A percentile compares a stretch with the other conserved stretches of the same genome.
Evolutionary conservation across 30 jellyfish, hydroid and myxozoan genomes (phyloP).

Genomic region (Hydractinia symbiolongicarpus): DNA sequence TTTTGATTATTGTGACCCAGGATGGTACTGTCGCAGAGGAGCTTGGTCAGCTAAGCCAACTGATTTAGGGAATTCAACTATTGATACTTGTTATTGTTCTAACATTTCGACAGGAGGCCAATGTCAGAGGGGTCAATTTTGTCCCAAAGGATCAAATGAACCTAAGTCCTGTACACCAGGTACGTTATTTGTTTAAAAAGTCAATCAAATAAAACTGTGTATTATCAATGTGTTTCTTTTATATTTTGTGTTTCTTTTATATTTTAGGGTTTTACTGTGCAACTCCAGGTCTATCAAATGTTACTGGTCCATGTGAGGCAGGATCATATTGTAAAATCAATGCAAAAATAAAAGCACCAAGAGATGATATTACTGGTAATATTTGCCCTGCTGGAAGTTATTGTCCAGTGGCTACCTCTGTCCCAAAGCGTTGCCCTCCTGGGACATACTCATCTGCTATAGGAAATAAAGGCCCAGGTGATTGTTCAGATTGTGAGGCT

Average conservation of each 20-base stretch:
- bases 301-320: constrained; percentile 76
- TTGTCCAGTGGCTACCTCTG: constrained; percentile 61
- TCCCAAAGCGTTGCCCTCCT: constrained; percentile 80
- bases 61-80: constrained; percentile 55
- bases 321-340: constrained; percentile 70
- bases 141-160: constrained; percentile 68
- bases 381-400: constrained; percentile 81
- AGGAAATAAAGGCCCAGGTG: constrained; percentile 56
- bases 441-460: constrained; percentile 72
- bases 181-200: constrained; percentile 1
- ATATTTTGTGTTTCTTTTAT: background rate
- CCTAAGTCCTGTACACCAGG: constrained; percentile 83
- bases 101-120: constrained; percentile 86
- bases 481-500: constrained; percentile 68
- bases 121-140: constrained; percentile 72
- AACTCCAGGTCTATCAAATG: constrained; percentile 50
- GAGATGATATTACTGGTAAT: constrained; percentile 79
- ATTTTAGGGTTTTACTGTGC: constrained; percentile 67
- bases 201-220: background rate
- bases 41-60: constrained; percentile 76
- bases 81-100: constrained; percentile 50
- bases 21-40: constrained; percentile 88
- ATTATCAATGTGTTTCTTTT: background rate
- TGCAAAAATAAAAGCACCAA: constrained; percentile 66
- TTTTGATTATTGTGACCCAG: constrained; percentile 62